A percentile compares a stretch with the other conserved stretches of the same genome.
Conservation (phyloP, 2,113 vertebrate species). For the Saguinus imperator region DNA sequence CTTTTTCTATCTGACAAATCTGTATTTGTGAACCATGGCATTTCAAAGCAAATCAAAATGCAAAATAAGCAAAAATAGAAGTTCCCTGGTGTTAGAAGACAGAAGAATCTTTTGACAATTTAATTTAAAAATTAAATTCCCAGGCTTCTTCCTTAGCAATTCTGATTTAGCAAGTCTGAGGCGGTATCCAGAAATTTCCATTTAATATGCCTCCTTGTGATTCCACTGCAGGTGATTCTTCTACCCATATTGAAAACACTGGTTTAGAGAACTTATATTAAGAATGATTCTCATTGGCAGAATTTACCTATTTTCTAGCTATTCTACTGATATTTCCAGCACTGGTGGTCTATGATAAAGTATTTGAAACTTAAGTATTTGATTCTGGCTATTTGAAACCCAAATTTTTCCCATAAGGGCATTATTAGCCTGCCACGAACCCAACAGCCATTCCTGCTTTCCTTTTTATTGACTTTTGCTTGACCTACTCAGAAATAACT, state of each 20-base stretch:
- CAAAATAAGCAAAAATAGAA: background rate
- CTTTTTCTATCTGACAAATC: background rate
- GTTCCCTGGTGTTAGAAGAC: background rate
- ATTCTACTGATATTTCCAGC: background rate
- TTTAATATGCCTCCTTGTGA: background rate
- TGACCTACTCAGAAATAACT: slow-evolving; percentile 80
- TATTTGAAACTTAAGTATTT: slow-evolving; percentile 32
- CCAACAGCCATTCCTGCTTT: slow-evolving; percentile 58
- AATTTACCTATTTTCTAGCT: slow-evolving; percentile 19
- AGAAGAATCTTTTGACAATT: background rate
- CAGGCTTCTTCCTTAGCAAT: background rate
- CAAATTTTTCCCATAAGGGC: slow-evolving; percentile 45
- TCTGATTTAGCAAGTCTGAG: background rate
- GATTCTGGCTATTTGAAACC: slow-evolving; percentile 54
- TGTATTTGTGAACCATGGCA: background rate
- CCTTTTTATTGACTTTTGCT: slow-evolving; percentile 73
- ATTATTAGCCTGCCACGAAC: slow-evolving; percentile 63
- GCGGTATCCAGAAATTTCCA: background rate
- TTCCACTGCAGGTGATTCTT: background rate
- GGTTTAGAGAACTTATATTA: background rate
- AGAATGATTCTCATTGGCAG: background rate
- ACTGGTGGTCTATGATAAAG: slow-evolving; percentile 5
- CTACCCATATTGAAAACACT: background rate
- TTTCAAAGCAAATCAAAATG: slow-evolving; percentile 2
- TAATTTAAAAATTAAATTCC: background rate